phyloP scores from a whole-genome alignment of 2,888 invertebrate species.

The Drosophila anomalata region DNA sequence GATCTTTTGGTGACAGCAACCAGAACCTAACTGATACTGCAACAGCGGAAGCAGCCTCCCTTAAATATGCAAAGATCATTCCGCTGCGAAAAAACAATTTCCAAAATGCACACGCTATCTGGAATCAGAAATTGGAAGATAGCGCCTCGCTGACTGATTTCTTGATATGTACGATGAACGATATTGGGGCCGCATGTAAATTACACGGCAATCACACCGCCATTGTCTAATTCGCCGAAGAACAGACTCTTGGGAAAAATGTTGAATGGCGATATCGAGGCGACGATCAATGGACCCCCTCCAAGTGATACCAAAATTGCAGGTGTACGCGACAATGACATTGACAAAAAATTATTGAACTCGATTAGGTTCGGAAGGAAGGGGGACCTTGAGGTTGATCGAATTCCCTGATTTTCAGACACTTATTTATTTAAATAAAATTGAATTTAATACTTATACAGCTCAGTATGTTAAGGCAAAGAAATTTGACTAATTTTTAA shows the following conservation, averaged over 20 bases:
- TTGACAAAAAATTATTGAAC: constrained; percentile 28
- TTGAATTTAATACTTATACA: too few relatives aligned
- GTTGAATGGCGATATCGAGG: constrained; percentile 15
- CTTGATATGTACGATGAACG: constrained; percentile 40
- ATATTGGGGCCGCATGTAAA: constrained; percentile 70
- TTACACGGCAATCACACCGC: constrained; percentile 70
- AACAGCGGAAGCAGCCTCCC: constrained; percentile 33
- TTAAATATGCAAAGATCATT: constrained; percentile 69
- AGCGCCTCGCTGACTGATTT: constrained; percentile 26
- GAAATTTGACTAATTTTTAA: neutral
- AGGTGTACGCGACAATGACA: constrained; percentile 29
- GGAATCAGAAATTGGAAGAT: constrained; percentile 32
- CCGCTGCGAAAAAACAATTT: constrained; percentile 61
- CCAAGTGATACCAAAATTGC: constrained; percentile 52
- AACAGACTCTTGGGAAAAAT: constrained; percentile 1
- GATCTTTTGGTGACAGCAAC: constrained; percentile 27
- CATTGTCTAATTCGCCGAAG: constrained; percentile 29
- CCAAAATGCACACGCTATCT: constrained; percentile 64
- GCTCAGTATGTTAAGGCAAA: neutral
- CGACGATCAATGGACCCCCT: constrained; percentile 27
- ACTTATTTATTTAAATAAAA: neutral
- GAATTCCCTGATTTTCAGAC: neutral
- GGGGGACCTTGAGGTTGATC: constrained; percentile 4
- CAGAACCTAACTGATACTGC: constrained; percentile 62
- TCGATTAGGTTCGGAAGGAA: neutral